phyloP scores from a whole-genome alignment of 2,113 vertebrate genomes.

The Perca schrenkii region DNA sequence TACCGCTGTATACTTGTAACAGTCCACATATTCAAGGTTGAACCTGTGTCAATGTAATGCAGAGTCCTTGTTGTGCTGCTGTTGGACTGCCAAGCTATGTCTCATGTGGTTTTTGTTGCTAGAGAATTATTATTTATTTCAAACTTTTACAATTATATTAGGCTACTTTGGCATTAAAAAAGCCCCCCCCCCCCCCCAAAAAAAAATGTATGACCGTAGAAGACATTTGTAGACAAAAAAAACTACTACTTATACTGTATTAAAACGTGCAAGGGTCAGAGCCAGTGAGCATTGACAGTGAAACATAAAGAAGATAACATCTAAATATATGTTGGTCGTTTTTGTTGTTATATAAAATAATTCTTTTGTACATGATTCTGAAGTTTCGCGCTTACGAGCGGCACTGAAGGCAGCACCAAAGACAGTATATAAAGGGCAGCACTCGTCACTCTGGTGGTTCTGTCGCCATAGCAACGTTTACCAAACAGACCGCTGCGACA shows the following conservation, averaged over 20 bases:
- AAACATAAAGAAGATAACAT: background rate
- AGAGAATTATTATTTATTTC: background rate
- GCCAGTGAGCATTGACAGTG: background rate
- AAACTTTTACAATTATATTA: background rate
- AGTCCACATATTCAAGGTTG: background rate
- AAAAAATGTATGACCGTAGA: background rate
- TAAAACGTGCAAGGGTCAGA: background rate
- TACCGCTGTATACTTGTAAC: background rate
- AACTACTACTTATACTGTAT: background rate
- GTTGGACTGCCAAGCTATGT: background rate
- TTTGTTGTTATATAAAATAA: background rate
- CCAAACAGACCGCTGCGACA: conserved; percentile 12
- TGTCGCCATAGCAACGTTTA: conserved; percentile 56
- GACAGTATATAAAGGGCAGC: no score
- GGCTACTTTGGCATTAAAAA: background rate
- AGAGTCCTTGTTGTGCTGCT: background rate
- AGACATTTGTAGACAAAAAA: background rate
- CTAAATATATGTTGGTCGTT: background rate
- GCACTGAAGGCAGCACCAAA: conserved; percentile 45
- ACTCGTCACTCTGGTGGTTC: background rate
- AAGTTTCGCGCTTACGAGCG: background rate
- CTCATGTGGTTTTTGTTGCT: background rate
- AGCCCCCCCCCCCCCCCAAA: no score
- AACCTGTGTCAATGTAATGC: background rate
- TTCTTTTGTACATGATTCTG: no score